These are phyloP conservation scores for Rhagophthalmus giganteus DNA, from an alignment of 2,888 invertebrate species.

Conservation along the genomic window DNA sequence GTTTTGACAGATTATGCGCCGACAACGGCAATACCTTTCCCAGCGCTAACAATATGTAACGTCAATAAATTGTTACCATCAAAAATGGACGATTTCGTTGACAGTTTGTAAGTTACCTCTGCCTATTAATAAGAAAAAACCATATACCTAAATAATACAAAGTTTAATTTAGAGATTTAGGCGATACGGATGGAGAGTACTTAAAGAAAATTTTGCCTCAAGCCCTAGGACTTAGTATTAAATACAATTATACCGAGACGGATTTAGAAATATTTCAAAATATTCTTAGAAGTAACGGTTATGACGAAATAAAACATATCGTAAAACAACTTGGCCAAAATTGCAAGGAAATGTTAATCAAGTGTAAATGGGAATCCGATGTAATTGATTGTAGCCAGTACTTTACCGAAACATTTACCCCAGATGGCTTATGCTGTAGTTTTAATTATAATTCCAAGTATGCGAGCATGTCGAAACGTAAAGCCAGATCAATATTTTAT, in stretches of 20 bases:
- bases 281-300: slow-evolving; percentile 37
- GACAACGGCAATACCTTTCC: slow-evolving; percentile 46
- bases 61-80: slow-evolving; percentile 39
- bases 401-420: slow-evolving; percentile 43
- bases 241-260: slow-evolving; percentile 33
- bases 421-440: slow-evolving; percentile 51
- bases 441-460: slow-evolving; percentile 47
- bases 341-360: slow-evolving; percentile 47
- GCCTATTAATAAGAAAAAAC: too few relatives aligned
- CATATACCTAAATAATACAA: too few relatives aligned
- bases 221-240: slow-evolving; percentile 38
- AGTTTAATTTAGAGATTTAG: slow-evolving; percentile 38
- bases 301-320: slow-evolving; percentile 35
- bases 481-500: too few relatives aligned
- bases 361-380: slow-evolving; percentile 47
- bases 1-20: slow-evolving; percentile 46
- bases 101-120: slow-evolving; percentile 41
- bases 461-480: too few relatives aligned
- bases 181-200: slow-evolving; percentile 31
- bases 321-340: slow-evolving; percentile 39
- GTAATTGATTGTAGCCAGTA: slow-evolving; percentile 41
- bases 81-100: slow-evolving; percentile 39
- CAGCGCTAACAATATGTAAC: slow-evolving; percentile 52
- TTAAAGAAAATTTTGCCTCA: slow-evolving; percentile 39
- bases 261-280: slow-evolving; percentile 39